These are phyloP conservation scores for Zosterops borbonicus DNA, from an alignment of 2,113 vertebrate species.

Conservation along the genomic window DNA sequence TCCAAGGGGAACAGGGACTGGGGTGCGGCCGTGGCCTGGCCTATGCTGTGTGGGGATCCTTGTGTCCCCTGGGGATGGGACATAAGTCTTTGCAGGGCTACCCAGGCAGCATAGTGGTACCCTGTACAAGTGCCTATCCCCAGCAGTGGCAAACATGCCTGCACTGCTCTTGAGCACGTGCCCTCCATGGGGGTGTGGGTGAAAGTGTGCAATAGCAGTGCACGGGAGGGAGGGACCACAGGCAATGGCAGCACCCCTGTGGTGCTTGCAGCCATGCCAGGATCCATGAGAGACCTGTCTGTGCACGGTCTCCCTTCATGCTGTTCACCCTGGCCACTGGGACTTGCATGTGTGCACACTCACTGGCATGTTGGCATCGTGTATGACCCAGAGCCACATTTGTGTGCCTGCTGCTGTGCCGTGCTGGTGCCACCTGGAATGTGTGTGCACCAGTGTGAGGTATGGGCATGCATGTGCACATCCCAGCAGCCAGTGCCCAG, in stretches of 20 bases:
- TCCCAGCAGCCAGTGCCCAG: fast-evolving
- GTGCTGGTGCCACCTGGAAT: fast-evolving
- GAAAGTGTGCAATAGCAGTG: fast-evolving
- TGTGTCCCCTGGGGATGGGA: not conserved
- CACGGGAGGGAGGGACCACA: fast-evolving
- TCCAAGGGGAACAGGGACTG: not conserved
- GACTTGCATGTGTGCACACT: fast-evolving
- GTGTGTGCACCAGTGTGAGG: fast-evolving
- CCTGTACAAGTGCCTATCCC: fast-evolving
- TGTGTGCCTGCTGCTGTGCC: fast-evolving
- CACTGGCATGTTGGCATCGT: fast-evolving
- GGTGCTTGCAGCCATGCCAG: fast-evolving
- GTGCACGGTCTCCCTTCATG: fast-evolving
- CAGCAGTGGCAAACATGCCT: fast-evolving
- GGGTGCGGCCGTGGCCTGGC: fast-evolving
- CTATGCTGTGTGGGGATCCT: fast-evolving
- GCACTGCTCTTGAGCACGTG: fast-evolving
- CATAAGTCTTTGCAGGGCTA: not conserved
- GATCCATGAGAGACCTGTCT: fast-evolving
- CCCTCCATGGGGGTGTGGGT: fast-evolving
- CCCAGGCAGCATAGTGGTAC: fast-evolving
- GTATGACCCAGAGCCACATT: fast-evolving
- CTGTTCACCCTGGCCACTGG: not conserved
- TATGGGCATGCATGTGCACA: fast-evolving
- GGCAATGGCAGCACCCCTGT: not conserved